phyloP scores from a whole-genome alignment of 2,797 vertebrate genomes.

The Agapornis canus region DNA sequence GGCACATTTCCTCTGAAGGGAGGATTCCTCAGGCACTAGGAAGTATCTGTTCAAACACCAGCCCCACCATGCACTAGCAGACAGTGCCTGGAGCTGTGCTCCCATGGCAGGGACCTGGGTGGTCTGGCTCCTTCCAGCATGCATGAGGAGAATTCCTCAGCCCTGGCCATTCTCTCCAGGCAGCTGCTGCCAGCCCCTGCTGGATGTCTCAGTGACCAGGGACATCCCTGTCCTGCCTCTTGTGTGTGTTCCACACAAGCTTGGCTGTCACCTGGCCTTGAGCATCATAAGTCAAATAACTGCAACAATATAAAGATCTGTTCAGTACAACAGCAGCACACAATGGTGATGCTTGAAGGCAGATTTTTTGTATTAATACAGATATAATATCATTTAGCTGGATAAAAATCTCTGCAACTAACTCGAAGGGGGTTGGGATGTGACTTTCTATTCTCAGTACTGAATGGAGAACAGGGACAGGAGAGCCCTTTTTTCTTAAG shows the following conservation, averaged over 20 bases:
- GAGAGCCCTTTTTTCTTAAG: constrained; percentile 4
- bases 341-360: not conserved
- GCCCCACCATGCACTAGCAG: not conserved
- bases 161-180: not conserved
- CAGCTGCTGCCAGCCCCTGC: not conserved
- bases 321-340: not conserved
- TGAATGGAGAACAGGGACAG: not conserved
- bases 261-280: not conserved
- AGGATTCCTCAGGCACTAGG: not conserved
- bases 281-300: not conserved
- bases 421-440: not conserved
- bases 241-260: not conserved
- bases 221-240: not conserved
- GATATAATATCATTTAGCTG: not conserved
- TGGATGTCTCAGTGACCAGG: not conserved
- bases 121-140: not conserved
- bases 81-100: not conserved
- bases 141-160: not conserved
- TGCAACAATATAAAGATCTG: not conserved
- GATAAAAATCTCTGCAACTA: not conserved
- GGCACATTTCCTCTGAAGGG: not conserved
- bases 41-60: not conserved
- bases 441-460: not conserved
- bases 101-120: accelerated
- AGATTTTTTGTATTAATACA: not conserved